Percentiles rank a stretch among this genome's conserved stretches.
Conservation (phyloP, 2,888 invertebrate species). For the Tachina fera region DNA sequence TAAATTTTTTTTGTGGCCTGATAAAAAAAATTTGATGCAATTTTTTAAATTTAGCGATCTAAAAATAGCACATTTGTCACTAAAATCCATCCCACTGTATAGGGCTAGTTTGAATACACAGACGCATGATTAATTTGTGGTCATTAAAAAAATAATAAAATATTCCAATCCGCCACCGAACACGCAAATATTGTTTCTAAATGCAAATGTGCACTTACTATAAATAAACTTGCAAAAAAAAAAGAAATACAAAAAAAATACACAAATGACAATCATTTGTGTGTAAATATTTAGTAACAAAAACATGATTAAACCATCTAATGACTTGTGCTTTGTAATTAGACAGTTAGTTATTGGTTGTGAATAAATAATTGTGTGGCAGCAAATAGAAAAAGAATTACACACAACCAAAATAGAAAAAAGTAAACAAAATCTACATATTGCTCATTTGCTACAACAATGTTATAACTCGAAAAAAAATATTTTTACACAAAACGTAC, state of each 20-base stretch:
- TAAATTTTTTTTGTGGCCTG: too few relatives aligned
- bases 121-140: conserved; percentile 29
- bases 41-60: too few relatives aligned
- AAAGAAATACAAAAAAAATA: not conserved
- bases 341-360: conserved; percentile 56
- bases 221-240: not conserved
- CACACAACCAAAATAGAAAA: not conserved
- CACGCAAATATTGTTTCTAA: conserved; percentile 18
- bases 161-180: conserved; percentile 16
- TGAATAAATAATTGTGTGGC: conserved; percentile 41
- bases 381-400: not conserved
- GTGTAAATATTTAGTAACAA: conserved; percentile 41
- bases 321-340: conserved; percentile 53
- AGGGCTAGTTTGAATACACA: too few relatives aligned
- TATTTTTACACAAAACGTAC: too few relatives aligned
- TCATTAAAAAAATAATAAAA: conserved; percentile 20
- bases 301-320: conserved; percentile 50
- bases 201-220: conserved; percentile 12
- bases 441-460: too few relatives aligned
- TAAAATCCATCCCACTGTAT: too few relatives aligned
- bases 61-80: too few relatives aligned
- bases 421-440: not conserved
- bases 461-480: too few relatives aligned
- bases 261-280: conserved; percentile 44
- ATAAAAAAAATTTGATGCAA: too few relatives aligned